Conservation (phyloP, 2,888 invertebrate species). For the Hydriomena furcata region DNA sequence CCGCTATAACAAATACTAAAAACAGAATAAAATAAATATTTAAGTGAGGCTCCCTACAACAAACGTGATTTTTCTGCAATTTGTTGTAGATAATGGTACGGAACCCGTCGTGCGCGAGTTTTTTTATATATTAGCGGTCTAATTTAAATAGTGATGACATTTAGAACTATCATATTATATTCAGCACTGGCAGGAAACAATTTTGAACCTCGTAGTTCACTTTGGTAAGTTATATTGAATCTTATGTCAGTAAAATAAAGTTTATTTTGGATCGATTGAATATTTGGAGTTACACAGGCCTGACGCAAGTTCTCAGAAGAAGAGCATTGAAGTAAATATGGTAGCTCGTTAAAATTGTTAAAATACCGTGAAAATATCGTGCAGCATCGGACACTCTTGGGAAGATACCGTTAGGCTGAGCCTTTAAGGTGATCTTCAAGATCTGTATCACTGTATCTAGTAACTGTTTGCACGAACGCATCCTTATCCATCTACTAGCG, state of each 20-base stretch:
- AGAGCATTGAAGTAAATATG: conserved; percentile 74
- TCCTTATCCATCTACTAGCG: no score
- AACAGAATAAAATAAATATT: no score
- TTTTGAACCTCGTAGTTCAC: no score
- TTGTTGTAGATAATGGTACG: no score
- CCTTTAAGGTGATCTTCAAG: conserved; percentile 45
- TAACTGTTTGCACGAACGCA: neutral
- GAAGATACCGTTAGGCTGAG: conserved; percentile 47
- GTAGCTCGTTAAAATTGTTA: conserved; percentile 81
- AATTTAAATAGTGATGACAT: no score
- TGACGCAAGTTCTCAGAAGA: conserved; percentile 55
- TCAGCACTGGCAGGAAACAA: no score
- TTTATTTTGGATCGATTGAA: neutral
- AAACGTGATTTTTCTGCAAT: no score
- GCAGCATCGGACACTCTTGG: conserved; percentile 72
- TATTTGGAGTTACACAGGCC: neutral
- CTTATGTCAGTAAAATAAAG: neutral
- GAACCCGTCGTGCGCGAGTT: no score
- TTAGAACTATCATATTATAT: no score
- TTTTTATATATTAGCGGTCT: no score
- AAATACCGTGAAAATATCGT: conserved; percentile 81
- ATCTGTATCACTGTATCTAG: neutral
- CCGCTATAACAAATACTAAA: no score
- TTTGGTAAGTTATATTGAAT: neutral
- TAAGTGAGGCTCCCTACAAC: no score